Conservation (phyloP, 2,888 invertebrate genomes). For the Oxycera nigricornis region DNA sequence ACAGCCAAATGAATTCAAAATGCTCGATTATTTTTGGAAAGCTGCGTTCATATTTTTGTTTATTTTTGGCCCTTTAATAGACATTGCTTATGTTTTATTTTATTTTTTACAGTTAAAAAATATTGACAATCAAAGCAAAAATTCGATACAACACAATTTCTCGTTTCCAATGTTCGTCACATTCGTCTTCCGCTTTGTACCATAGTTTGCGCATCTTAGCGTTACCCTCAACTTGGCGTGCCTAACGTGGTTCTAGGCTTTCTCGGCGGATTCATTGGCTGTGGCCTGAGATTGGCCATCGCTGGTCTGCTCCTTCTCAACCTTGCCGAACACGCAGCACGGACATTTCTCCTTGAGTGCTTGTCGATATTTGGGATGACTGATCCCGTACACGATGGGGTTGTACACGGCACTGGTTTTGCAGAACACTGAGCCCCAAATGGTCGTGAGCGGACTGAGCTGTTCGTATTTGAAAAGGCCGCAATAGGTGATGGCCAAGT, state of each 20-base stretch:
- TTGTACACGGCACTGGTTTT: slow-evolving; percentile 92
- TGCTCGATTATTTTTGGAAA: neutral
- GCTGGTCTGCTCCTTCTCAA: slow-evolving; percentile 58
- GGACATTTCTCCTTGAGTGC: slow-evolving; percentile 81
- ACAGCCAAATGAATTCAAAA: too few species aligned
- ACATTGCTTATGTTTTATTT: neutral
- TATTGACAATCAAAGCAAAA: neutral
- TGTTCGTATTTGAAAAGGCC: slow-evolving; percentile 78
- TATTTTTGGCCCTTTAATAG: neutral
- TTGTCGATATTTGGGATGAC: slow-evolving; percentile 81
- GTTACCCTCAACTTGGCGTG: neutral
- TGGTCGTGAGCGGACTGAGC: slow-evolving; percentile 81
- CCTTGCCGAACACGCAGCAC: slow-evolving; percentile 60
- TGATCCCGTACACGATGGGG: slow-evolving; percentile 89
- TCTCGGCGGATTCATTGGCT: slow-evolving; percentile 55
- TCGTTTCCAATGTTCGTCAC: too few species aligned
- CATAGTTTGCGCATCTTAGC: neutral
- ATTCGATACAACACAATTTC: too few species aligned
- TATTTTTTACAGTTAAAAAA: neutral
- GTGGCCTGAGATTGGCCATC: slow-evolving; percentile 60
- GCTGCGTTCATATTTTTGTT: neutral
- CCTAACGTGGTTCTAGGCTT: slow-evolving; percentile 53
- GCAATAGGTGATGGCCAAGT: slow-evolving; percentile 80
- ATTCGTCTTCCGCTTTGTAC: too few species aligned
- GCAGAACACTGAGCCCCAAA: slow-evolving; percentile 90